Conservation (phyloP, 2,888 invertebrate genomes). For the Xestia c-nigrum region DNA sequence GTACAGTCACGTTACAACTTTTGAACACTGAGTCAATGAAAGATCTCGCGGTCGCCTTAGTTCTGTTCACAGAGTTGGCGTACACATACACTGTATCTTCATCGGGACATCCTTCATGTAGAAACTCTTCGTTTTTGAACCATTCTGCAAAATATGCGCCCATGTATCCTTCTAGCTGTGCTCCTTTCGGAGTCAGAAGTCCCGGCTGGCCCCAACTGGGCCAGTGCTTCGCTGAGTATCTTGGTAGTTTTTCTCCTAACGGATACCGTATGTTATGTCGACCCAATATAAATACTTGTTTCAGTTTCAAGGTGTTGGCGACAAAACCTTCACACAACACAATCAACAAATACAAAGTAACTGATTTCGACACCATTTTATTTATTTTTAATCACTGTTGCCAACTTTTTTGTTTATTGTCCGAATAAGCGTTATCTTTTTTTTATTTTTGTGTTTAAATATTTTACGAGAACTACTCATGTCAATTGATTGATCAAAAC, state of each 20-base stretch:
- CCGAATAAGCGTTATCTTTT: neutral
- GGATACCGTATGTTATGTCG: slow-evolving; percentile 58
- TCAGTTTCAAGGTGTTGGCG: slow-evolving; percentile 33
- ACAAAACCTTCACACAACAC: slow-evolving; percentile 20
- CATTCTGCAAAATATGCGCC: slow-evolving; percentile 59
- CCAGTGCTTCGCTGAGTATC: slow-evolving; percentile 51
- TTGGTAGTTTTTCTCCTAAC: slow-evolving; percentile 4
- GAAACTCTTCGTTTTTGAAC: slow-evolving; percentile 50
- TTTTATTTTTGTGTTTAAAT: neutral
- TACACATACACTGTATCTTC: slow-evolving; percentile 47
- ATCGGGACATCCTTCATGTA: slow-evolving; percentile 49
- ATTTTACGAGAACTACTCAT: slow-evolving; percentile 2
- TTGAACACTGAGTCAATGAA: slow-evolving; percentile 45
- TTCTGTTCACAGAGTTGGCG: slow-evolving; percentile 33
- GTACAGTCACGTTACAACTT: slow-evolving; percentile 33
- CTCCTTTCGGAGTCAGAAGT: slow-evolving; percentile 50
- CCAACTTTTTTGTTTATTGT: neutral
- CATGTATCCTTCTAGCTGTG: slow-evolving; percentile 49
- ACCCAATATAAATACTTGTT: slow-evolving; percentile 59
- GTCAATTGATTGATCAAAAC: slow-evolving; percentile 10
- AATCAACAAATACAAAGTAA: slow-evolving; percentile 27
- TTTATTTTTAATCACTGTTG: slow-evolving; percentile 15
- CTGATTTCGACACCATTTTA: slow-evolving; percentile 38
- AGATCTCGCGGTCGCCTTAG: slow-evolving; percentile 44
- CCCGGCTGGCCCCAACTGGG: slow-evolving; percentile 28